Percentiles rank a stretch among this genome's conserved stretches.
phyloP scores from a whole-genome alignment of 2,888 invertebrate genomes.

The Idaea biselata region DNA sequence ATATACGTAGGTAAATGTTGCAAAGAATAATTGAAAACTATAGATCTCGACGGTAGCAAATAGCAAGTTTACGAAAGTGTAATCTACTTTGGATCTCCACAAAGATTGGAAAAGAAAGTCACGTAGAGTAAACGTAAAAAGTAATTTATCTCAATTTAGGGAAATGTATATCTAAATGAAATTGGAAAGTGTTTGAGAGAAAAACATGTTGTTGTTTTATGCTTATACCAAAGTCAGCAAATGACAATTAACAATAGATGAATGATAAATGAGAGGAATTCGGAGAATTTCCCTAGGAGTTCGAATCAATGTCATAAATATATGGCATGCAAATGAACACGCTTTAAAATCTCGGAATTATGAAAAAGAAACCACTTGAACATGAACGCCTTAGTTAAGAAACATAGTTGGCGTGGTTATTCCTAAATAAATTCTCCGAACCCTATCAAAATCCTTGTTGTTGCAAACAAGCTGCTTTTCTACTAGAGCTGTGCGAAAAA shows the following conservation, averaged over 20 bases:
- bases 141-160: conserved; percentile 4
- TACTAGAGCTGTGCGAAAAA: too few relatives aligned
- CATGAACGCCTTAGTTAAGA: not conserved
- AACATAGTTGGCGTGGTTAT: not conserved
- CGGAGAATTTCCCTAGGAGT: not conserved
- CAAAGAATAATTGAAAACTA: conserved; percentile 3
- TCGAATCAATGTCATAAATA: not conserved
- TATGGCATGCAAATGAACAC: too few relatives aligned
- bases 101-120: conserved; percentile 12
- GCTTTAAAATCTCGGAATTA: too few relatives aligned
- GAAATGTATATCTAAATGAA: conserved; percentile 3
- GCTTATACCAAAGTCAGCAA: not conserved
- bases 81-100: not conserved
- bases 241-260: not conserved
- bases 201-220: conserved; percentile 1
- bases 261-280: not conserved
- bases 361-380: too few relatives aligned
- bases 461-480: not conserved
- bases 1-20: not conserved
- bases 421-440: not conserved
- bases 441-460: not conserved
- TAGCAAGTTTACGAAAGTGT: not conserved
- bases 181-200: not conserved
- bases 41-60: not conserved
- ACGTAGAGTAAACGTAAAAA: not conserved